Evolutionary conservation across 2,888 invertebrate genomes (phyloP).

Genomic region (Caenorhabditis plicata): DNA sequence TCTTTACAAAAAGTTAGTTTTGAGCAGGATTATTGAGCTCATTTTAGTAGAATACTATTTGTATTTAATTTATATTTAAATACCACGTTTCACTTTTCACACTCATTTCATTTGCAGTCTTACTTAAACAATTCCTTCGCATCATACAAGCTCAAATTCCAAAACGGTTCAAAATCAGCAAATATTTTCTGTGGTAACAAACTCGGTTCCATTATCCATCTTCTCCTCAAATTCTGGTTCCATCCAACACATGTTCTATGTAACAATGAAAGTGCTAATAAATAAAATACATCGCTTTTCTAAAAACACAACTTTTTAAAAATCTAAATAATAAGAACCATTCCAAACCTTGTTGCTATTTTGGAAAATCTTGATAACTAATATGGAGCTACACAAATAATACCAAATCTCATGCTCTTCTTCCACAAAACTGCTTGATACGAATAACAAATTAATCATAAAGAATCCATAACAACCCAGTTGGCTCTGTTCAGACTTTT

Average conservation of each 20-base stretch:
- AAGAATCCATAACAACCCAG: slow-evolving; percentile 5
- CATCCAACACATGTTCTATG: slow-evolving; percentile 41
- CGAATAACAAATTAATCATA: slow-evolving; percentile 14
- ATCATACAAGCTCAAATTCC: slow-evolving; percentile 8
- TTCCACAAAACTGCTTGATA: slow-evolving; percentile 56
- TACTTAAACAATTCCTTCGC: slow-evolving; percentile 6
- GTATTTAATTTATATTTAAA: too few species aligned
- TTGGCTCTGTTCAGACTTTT: neutral
- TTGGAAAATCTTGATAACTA: too few species aligned
- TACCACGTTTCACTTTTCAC: too few species aligned
- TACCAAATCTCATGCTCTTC: slow-evolving; percentile 62
- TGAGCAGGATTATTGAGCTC: too few species aligned
- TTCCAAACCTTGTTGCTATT: too few species aligned
- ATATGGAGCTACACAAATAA: slow-evolving; percentile 12
- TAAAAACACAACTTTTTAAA: too few species aligned
- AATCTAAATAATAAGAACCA: too few species aligned
- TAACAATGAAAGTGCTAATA: slow-evolving; percentile 7
- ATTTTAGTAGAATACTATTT: too few species aligned
- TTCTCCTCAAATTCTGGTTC: slow-evolving; percentile 32
- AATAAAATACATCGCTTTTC: too few species aligned
- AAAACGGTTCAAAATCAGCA: neutral
- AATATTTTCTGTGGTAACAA: slow-evolving; percentile 10
- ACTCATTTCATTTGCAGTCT: too few species aligned
- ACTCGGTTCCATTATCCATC: slow-evolving; percentile 48
- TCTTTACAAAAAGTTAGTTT: too few species aligned